Evolutionary conservation across 2,888 invertebrate species (phyloP).

Genomic region (Conistra vaccinii): DNA sequence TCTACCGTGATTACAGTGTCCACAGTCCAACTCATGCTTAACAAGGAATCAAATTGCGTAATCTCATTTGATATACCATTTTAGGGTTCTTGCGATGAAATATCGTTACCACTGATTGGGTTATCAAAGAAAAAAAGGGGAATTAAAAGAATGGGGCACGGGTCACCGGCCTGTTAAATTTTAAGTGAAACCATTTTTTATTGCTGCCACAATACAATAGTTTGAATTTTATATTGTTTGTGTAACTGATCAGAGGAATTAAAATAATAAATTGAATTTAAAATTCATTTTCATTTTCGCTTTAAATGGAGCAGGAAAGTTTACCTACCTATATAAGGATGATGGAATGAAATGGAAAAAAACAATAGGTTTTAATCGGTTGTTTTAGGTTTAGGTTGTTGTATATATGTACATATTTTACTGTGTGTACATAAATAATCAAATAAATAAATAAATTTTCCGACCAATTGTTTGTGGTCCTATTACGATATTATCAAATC

Average conservation of each 20-base stretch:
- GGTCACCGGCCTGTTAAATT: conserved; percentile 15
- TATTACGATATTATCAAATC: neutral
- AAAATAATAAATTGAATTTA: neutral
- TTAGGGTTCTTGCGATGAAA: conserved; percentile 47
- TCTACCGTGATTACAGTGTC: too few relatives aligned
- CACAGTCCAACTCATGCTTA: conserved; percentile 53
- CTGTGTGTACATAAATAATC: too few relatives aligned
- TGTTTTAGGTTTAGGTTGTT: too few relatives aligned
- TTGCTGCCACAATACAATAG: too few relatives aligned
- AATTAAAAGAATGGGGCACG: conserved; percentile 7
- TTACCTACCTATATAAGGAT: neutral
- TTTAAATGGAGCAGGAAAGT: neutral
- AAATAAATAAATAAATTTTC: too few relatives aligned
- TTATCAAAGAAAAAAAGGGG: conserved; percentile 21
- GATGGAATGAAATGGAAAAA: neutral
- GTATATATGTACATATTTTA: too few relatives aligned
- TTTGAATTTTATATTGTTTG: conserved; percentile 1
- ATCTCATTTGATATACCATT: conserved; percentile 48
- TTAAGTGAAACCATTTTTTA: neutral
- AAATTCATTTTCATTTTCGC: neutral
- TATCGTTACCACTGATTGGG: conserved; percentile 49
- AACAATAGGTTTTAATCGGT: too few relatives aligned
- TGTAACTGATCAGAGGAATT: neutral
- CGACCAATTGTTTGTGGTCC: neutral
- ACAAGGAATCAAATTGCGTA: conserved; percentile 65